Evolutionary conservation across 2,888 invertebrate genomes (phyloP).

Genomic region (Axea sp.): DNA sequence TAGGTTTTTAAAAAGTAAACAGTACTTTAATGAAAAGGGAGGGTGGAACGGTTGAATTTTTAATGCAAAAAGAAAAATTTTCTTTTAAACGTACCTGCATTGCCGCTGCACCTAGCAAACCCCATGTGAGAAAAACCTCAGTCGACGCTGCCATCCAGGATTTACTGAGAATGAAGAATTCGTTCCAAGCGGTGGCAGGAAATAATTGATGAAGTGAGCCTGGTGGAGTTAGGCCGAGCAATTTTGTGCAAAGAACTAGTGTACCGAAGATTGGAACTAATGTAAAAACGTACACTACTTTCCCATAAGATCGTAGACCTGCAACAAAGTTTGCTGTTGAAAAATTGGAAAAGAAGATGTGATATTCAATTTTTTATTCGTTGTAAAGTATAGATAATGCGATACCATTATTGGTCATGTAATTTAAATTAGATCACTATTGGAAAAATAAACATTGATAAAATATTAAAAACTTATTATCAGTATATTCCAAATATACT

Average conservation of each 20-base stretch:
- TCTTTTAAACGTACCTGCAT: conserved; percentile 85
- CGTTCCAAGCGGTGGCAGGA: conserved; percentile 89
- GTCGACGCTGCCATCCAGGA: conserved; percentile 95
- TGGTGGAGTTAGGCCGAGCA: conserved; percentile 86
- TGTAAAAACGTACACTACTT: conserved; percentile 90
- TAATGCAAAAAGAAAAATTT: too few species aligned
- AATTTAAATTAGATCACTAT: too few species aligned
- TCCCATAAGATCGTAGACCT: conserved; percentile 90
- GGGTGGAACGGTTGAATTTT: too few species aligned
- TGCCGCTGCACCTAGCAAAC: conserved; percentile 88
- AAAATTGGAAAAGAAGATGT: too few species aligned
- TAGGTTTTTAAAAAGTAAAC: too few species aligned
- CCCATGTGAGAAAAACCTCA: conserved; percentile 94
- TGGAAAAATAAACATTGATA: too few species aligned
- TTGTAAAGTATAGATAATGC: too few species aligned
- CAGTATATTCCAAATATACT: too few species aligned
- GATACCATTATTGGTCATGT: too few species aligned
- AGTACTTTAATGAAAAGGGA: too few species aligned
- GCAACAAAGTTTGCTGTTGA: conserved; percentile 24
- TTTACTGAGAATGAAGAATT: conserved; percentile 91
- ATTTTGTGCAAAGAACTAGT: conserved; percentile 86
- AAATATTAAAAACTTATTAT: too few species aligned
- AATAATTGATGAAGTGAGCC: conserved; percentile 86
- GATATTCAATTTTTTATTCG: too few species aligned
- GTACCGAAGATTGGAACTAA: conserved; percentile 89